A percentile compares a stretch with the other conserved stretches of the same genome.
These are phyloP conservation scores for Hippasteria phrygiana DNA, from an alignment of 53 echinoderm and acorn worm species.

Conservation along the genomic window DNA sequence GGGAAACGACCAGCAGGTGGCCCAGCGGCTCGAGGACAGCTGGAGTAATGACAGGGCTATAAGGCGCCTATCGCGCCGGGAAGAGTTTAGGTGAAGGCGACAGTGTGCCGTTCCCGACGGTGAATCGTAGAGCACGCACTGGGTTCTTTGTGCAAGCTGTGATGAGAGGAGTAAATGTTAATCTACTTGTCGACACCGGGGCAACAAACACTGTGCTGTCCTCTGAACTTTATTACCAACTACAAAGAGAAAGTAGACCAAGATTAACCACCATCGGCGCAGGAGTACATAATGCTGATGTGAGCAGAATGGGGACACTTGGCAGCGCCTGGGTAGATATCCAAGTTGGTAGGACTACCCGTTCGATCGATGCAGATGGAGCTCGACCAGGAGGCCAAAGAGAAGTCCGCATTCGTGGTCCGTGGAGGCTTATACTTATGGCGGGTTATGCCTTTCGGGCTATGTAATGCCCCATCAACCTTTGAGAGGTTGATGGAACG, in stretches of 20 bases:
- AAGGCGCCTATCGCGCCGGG: not conserved
- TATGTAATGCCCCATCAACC: slow-evolving; percentile 51
- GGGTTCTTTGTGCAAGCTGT: slow-evolving; percentile 27
- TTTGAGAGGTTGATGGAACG: slow-evolving; percentile 65
- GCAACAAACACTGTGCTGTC: slow-evolving; percentile 51
- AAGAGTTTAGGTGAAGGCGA: not conserved
- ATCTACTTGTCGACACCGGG: slow-evolving; percentile 45
- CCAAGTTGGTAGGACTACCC: not conserved
- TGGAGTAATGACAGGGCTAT: slow-evolving; percentile 32
- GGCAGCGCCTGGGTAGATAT: slow-evolving; percentile 3
- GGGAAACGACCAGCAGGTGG: slow-evolving; percentile 49
- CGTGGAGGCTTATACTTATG: slow-evolving; percentile 20
- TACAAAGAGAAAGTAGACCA: slow-evolving; percentile 15
- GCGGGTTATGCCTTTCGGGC: slow-evolving; percentile 56
- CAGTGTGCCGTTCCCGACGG: not conserved
- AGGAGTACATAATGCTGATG: slow-evolving; percentile 36
- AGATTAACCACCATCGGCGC: not conserved
- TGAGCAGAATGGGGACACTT: not conserved
- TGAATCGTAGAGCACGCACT: not conserved
- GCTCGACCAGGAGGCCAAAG: slow-evolving; percentile 20
- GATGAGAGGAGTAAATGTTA: slow-evolving; percentile 3
- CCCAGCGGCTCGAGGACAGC: slow-evolving; percentile 51
- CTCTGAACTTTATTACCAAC: not conserved
- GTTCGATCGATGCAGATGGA: slow-evolving; percentile 19
- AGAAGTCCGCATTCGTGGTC: slow-evolving; percentile 40